phyloP scores from a whole-genome alignment of 2,113 vertebrate genomes.

The Siniperca chuatsi region DNA sequence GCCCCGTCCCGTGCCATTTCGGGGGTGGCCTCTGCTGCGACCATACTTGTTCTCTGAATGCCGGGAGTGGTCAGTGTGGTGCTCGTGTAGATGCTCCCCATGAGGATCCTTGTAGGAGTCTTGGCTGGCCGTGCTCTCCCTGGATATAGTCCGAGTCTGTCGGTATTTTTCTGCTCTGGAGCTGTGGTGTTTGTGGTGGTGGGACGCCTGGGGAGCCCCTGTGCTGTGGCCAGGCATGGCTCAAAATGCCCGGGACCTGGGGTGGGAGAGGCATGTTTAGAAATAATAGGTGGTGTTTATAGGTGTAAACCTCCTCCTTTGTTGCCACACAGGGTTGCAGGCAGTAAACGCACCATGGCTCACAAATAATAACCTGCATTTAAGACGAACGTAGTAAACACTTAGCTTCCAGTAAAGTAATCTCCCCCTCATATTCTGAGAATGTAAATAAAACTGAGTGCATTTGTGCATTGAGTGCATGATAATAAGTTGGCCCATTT shows the following conservation, averaged over 20 bases:
- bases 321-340: constrained; percentile 13
- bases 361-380: background rate
- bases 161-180: constrained; percentile 82
- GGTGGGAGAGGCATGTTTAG: constrained; percentile 3
- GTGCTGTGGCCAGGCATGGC: constrained; percentile 90
- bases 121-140: constrained; percentile 80
- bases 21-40: constrained; percentile 79
- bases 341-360: background rate
- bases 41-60: constrained; percentile 75
- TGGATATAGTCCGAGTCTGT: constrained; percentile 69
- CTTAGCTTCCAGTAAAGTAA: background rate
- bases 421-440: background rate
- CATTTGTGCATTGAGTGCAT: constrained; percentile 16
- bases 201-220: constrained; percentile 73
- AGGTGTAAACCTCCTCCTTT: background rate
- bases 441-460: constrained; percentile 43
- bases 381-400: background rate
- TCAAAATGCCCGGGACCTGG: constrained; percentile 81
- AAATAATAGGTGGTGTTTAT: constrained; percentile 11
- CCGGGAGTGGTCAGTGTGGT: constrained; percentile 68
- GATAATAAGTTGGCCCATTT: constrained; percentile 14
- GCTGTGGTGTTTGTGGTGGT: constrained; percentile 70
- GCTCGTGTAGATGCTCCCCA: constrained; percentile 63
- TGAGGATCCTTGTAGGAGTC: constrained; percentile 82
- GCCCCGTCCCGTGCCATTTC: constrained; percentile 83